These are phyloP conservation scores for Danaus melanippus DNA, from an alignment of 1,140 invertebrate genomes.

Conservation along the genomic window DNA sequence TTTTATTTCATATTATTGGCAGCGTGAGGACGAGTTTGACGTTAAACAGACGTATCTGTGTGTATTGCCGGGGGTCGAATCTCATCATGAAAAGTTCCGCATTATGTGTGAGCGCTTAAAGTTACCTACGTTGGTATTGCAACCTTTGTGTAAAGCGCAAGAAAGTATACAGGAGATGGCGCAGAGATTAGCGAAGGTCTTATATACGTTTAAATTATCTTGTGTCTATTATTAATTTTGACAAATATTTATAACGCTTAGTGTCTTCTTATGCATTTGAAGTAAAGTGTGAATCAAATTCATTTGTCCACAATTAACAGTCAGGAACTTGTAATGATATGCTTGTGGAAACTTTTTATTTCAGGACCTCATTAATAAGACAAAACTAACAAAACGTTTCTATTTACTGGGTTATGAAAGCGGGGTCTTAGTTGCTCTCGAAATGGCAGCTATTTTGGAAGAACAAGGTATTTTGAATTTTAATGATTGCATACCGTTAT, in stretches of 20 bases:
- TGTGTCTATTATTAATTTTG: too few relatives aligned
- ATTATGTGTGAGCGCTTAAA: conserved; percentile 35
- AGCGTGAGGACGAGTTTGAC: conserved; percentile 35
- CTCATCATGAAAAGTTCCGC: conserved; percentile 23
- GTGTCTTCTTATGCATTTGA: too few relatives aligned
- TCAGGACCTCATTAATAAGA: conserved; percentile 15
- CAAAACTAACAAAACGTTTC: conserved; percentile 20
- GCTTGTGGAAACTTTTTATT: conserved; percentile 1
- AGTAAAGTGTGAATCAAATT: too few relatives aligned
- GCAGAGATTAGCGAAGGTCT: conserved; percentile 7
- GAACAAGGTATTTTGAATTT: conserved; percentile 21
- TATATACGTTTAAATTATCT: neutral
- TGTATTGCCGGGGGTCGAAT: conserved; percentile 40
- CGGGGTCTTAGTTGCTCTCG: conserved; percentile 38
- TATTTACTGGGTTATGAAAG: conserved; percentile 12
- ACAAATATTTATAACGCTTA: conserved; percentile 5
- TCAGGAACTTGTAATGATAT: too few relatives aligned
- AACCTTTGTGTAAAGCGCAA: conserved; percentile 9
- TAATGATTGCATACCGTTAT: too few relatives aligned
- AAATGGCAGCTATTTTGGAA: conserved; percentile 46
- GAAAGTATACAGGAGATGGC: conserved; percentile 10
- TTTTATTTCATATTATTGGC: conserved; percentile 2
- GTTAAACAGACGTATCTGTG: conserved; percentile 25
- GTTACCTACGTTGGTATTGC: conserved; percentile 32
- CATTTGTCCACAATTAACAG: too few relatives aligned